Percentiles rank a stretch among this genome's conserved stretches.
These are phyloP conservation scores for Acleris literana DNA, from an alignment of 2,888 invertebrate genomes.

Conservation along the genomic window DNA sequence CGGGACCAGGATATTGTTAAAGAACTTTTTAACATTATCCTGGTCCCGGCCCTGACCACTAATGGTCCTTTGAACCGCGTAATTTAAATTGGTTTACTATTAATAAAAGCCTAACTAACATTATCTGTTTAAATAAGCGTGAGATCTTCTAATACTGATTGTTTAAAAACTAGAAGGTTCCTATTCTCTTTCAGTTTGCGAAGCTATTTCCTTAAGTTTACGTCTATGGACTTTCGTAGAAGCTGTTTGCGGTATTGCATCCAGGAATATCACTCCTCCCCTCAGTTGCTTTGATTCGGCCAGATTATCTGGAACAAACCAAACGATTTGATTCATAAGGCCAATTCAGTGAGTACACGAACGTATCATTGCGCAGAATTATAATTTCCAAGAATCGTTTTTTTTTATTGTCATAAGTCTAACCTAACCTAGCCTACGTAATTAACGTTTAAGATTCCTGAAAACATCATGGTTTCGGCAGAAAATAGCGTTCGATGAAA, in stretches of 20 bases:
- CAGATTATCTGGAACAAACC: constrained; percentile 53
- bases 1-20: too few species aligned
- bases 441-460: too few species aligned
- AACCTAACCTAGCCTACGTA: too few species aligned
- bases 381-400: too few species aligned
- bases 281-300: constrained; percentile 59
- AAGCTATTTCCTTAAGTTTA: constrained; percentile 28
- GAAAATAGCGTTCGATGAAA: too few species aligned
- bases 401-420: too few species aligned
- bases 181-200: constrained; percentile 14
- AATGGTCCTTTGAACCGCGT: background rate
- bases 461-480: too few species aligned
- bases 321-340: too few species aligned
- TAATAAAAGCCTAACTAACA: background rate
- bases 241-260: constrained; percentile 57
- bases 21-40: too few species aligned
- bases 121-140: background rate
- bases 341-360: too few species aligned
- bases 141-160: constrained; percentile 1
- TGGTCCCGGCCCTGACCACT: too few species aligned
- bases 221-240: constrained; percentile 57
- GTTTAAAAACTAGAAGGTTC: background rate
- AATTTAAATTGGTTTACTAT: background rate
- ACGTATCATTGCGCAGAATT: too few species aligned
- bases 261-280: constrained; percentile 65